phyloP scores from a whole-genome alignment of 2,113 vertebrate species.

The Bettongia penicillata region DNA sequence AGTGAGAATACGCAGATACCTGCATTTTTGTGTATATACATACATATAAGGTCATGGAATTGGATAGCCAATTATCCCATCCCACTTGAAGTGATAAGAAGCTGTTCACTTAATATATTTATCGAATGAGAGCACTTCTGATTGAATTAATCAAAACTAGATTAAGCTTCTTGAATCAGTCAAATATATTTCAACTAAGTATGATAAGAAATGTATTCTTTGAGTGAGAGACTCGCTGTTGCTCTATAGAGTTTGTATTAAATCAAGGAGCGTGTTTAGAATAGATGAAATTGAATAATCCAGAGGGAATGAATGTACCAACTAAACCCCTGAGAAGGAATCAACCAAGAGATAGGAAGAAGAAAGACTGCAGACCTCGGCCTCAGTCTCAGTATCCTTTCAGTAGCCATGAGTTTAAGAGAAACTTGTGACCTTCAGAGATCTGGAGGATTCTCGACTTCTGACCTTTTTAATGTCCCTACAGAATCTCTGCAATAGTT shows the following conservation, averaged over 20 bases:
- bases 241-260: not conserved
- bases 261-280: not conserved
- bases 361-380: not conserved
- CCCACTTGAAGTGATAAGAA: too few relatives aligned
- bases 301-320: not conserved
- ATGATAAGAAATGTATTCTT: not conserved
- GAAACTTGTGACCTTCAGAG: not conserved
- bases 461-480: not conserved
- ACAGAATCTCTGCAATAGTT: not conserved
- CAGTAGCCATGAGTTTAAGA: not conserved
- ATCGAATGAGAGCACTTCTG: not conserved
- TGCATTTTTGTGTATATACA: too few relatives aligned
- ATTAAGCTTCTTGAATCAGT: not conserved
- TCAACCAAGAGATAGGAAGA: not conserved
- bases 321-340: not conserved
- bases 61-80: too few relatives aligned
- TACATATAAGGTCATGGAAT: too few relatives aligned
- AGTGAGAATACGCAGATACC: too few relatives aligned
- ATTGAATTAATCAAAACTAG: not conserved
- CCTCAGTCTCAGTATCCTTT: not conserved
- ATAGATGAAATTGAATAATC: not conserved
- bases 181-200: not conserved
- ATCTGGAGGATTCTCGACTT: not conserved
- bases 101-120: not conserved
- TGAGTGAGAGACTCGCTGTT: not conserved